These are phyloP conservation scores for Columba janthina DNA, from an alignment of 2,113 vertebrate species.

Conservation along the genomic window DNA sequence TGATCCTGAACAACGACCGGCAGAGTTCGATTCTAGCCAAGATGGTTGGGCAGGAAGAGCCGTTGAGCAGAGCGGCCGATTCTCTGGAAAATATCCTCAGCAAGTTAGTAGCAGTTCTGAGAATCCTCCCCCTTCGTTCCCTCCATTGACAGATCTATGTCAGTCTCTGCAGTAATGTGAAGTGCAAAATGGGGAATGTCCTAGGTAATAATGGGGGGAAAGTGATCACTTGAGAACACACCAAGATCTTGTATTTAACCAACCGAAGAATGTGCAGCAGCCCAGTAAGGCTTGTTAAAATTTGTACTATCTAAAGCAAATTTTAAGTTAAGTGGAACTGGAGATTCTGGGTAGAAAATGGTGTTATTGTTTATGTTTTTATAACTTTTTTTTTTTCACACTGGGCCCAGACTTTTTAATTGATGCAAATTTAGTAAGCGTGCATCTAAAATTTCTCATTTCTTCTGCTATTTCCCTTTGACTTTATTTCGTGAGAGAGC, in stretches of 20 bases:
- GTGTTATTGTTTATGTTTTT: neutral
- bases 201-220: neutral
- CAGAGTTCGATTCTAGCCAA: conserved; percentile 83
- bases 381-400: neutral
- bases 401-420: neutral
- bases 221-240: neutral
- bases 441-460: neutral
- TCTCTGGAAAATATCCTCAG: conserved; percentile 93
- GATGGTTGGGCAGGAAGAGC: conserved; percentile 83
- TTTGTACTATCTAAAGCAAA: neutral
- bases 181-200: neutral
- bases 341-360: neutral
- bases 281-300: neutral
- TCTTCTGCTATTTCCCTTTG: neutral
- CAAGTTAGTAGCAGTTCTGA: conserved; percentile 83
- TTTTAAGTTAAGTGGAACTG: neutral
- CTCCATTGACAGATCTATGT: neutral
- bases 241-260: neutral
- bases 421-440: neutral
- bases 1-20: conserved; percentile 93
- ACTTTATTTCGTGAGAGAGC: neutral
- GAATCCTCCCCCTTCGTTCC: neutral
- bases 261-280: neutral
- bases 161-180: neutral
- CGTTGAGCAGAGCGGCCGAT: conserved; percentile 79